Percentiles rank a stretch among this genome's conserved stretches.
phyloP scores from a whole-genome alignment of 2,888 invertebrate species.

The Alviniconcha strummeri region DNA sequence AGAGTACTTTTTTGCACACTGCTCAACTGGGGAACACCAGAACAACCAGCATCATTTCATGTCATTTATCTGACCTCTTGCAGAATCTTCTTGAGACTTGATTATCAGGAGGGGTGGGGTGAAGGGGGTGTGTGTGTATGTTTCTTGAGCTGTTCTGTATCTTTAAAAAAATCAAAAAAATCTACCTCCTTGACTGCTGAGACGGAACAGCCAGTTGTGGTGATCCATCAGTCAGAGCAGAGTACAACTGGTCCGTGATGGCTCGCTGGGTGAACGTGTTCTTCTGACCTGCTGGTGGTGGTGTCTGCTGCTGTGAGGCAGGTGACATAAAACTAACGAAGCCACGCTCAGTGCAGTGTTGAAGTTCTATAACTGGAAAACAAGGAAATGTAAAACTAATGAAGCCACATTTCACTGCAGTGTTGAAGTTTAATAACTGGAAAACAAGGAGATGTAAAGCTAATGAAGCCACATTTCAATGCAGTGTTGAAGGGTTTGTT shows the following conservation, averaged over 20 bases:
- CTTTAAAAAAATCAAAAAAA: no score
- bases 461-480: conserved; percentile 7
- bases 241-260: conserved; percentile 11
- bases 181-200: no score
- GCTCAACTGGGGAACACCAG: no score
- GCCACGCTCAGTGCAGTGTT: conserved; percentile 11
- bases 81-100: no score
- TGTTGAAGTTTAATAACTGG: conserved; percentile 29
- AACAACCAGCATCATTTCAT: no score
- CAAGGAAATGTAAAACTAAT: not conserved
- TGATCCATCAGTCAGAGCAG: not conserved
- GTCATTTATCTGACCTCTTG: no score
- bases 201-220: no score
- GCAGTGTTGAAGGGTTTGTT: not conserved
- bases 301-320: not conserved
- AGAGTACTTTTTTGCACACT: no score
- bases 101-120: no score
- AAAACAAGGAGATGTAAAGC: not conserved
- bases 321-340: not conserved
- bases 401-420: conserved; percentile 14
- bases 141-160: no score
- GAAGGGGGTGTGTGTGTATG: no score
- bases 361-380: conserved; percentile 27
- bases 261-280: conserved; percentile 1
- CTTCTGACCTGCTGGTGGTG: not conserved